Evolutionary conservation across 2,113 vertebrate species (phyloP), one percentile per base, ranked within the genome.

Genomic region (Lagopus leucura): DNA sequence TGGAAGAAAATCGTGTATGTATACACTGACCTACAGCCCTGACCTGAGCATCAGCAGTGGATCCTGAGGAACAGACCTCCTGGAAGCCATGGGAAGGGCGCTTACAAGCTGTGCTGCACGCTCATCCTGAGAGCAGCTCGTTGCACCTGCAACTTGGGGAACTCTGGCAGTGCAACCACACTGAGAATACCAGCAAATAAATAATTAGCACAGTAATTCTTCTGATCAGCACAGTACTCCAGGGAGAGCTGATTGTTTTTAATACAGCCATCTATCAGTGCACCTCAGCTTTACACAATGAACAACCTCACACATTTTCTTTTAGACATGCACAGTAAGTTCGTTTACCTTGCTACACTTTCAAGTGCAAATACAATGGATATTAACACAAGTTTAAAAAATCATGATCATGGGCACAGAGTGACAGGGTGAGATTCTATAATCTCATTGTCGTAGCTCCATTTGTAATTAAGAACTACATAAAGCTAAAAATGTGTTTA

Each of bases 381-480:
- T 78, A 66, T 79, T 70, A 83, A 63, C 36, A 27, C 27, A 52
- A 70, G 70, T 88, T 21, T 58, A 12, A 45, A n/a, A n/a, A 58
- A 19, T 58, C 30, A n/a, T 3, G 15, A 84, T 76, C 52, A 47
- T 18, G 42, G 74, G 58, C 74, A 73, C 21, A 80, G 42, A 78
- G 45, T 40, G 86, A 75, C 74, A 88, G 63, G 63, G 77, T 32
- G 36, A 76, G 76, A 96, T 90, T 88, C 82, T 67, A 5, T 86
- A 93, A 89, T 30, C 67, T 92, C 72, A 40, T 4, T 89, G 86
- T 50, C 63, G 42, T 8, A 70, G 42, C 79, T 88, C 80, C 55
- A 91, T 93, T 93, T 90, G 88, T 88, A 91, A 90, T 95, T 95
- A 94, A 93, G 88, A 90, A 79, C 74, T 52, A 84, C 42, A 70